Percentiles rank a stretch among this genome's conserved stretches.
Conservation (phyloP, 2,113 vertebrate species). For the Ranitomeya imitator region DNA sequence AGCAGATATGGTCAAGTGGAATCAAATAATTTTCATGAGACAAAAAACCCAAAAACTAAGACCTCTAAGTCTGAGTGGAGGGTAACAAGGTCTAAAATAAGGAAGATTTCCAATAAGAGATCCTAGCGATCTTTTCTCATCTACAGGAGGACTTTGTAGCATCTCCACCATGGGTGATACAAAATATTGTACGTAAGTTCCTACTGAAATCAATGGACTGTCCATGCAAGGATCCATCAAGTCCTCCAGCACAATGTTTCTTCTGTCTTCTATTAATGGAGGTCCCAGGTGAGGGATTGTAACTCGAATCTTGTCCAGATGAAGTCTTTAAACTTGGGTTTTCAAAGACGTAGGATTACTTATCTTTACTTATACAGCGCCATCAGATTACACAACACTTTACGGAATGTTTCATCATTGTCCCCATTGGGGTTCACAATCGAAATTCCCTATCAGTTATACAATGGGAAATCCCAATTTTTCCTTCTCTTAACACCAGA, state of each 20-base stretch:
- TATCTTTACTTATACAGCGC: too few relatives aligned
- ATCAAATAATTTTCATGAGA: too few relatives aligned
- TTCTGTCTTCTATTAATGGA: neutral
- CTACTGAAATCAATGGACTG: neutral
- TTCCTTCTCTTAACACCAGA: neutral
- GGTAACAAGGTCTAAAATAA: too few relatives aligned
- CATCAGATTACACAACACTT: too few relatives aligned
- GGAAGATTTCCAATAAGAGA: neutral
- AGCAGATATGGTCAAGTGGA: too few relatives aligned
- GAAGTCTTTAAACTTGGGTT: too few relatives aligned
- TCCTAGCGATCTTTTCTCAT: neutral
- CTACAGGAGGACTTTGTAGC: too few relatives aligned
- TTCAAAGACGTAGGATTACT: too few relatives aligned
- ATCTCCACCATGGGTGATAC: neutral
- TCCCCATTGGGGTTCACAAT: too few relatives aligned
- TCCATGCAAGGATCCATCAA: neutral
- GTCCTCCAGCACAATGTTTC: neutral
- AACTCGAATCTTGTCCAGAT: neutral
- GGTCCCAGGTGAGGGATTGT: neutral
- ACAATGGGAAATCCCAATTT: neutral
- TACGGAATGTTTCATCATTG: too few relatives aligned
- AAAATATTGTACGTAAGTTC: neutral
- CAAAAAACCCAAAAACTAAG: too few relatives aligned
- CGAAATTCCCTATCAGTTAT: neutral
- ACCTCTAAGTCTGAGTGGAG: too few relatives aligned